Evolutionary conservation across 2,888 invertebrate species (phyloP).

Genomic region (Galeopsomyia nigrocyanea): DNA sequence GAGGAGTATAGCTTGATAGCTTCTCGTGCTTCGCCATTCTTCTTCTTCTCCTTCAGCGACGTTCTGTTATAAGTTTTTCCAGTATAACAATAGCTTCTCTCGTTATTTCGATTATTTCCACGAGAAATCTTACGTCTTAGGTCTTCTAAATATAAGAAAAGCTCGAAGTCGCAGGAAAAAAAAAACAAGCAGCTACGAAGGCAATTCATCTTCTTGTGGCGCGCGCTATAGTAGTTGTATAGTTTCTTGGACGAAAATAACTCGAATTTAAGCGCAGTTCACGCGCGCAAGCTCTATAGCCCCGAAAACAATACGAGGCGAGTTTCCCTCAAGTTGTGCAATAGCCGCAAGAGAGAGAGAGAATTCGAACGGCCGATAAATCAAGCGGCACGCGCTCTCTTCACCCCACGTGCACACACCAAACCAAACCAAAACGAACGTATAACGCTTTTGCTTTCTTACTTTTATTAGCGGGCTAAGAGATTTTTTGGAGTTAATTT

Average conservation of each 20-base stretch:
- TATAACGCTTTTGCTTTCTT: too few relatives aligned
- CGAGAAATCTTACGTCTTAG: slow-evolving; percentile 11
- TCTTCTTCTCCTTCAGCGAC: slow-evolving; percentile 40
- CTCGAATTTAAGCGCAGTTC: slow-evolving; percentile 65
- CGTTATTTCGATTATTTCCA: too few relatives aligned
- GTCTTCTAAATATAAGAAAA: slow-evolving; percentile 53
- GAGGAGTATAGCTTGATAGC: slow-evolving; percentile 48
- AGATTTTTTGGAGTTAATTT: too few relatives aligned
- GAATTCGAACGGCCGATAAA: slow-evolving; percentile 50
- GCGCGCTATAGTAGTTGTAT: neutral
- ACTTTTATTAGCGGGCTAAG: too few relatives aligned
- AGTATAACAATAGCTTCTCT: too few relatives aligned
- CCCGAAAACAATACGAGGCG: slow-evolving; percentile 63
- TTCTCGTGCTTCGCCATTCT: slow-evolving; percentile 28
- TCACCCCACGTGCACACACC: too few relatives aligned
- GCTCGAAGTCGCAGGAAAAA: slow-evolving; percentile 51
- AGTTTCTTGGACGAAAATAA: slow-evolving; percentile 61
- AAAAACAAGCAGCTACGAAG: slow-evolving; percentile 7
- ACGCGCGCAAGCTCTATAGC: slow-evolving; percentile 40
- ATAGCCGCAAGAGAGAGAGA: slow-evolving; percentile 22
- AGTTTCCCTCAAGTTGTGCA: neutral
- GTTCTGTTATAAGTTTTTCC: slow-evolving; percentile 39
- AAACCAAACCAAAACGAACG: too few relatives aligned
- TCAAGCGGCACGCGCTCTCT: slow-evolving; percentile 36
- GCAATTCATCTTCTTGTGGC: slow-evolving; percentile 61